Evolutionary conservation across 1,140 invertebrate genomes (phyloP), one percentile per base, ranked within the genome.

Genomic region (Zaprionus kolodkinae): DNA sequence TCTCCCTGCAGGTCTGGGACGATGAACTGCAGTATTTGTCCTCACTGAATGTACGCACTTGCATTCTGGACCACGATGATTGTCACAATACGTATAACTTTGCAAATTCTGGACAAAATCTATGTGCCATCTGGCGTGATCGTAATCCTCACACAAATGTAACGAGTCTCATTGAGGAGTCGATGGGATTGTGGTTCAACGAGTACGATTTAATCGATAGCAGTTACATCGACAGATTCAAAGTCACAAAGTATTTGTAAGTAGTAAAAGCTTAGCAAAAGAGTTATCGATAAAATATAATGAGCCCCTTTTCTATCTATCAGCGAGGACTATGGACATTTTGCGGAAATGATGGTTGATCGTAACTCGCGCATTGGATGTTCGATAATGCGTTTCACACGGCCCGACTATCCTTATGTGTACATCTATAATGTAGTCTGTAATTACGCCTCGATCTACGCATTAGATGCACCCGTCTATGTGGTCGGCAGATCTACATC

Each of bases 261-360:
- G 91, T 92, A 91, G 91, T 92, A n/a, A 35, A n/a, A 38, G 25
- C 17, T 0, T 6, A 4, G 15, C 6, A 3, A 17, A 55, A 50
- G 30, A 30, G 11, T 11, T 57, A 21, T 36, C 13, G 17, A 33
- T 52, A 35, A 27, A 27, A 15, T 33, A 2, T 43, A 17, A 55
- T 30, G 10, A 5, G 3, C 25, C 4, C 0, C 1, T 35, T 11
- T 25, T 4, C 13, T n/a, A 0, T 33, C 13, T 1, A 57, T 10
- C 40, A 92, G 91, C 59, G 87, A 92, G 79, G 86, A 91, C 60
- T 92, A 92, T 62, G 91, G 91, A 0, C 91, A 92, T 61, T 92
- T 92, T 81, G 89, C 87, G 0, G 91, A 92, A 71, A 91, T 92
- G 75, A 78, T 78, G 55, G 91, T 92, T 55, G 91, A 92, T 76